A percentile compares a stretch with the other conserved stretches of the same genome.
Conservation (phyloP, 2,797 vertebrate genomes). For the Crypturellus tataupa region DNA sequence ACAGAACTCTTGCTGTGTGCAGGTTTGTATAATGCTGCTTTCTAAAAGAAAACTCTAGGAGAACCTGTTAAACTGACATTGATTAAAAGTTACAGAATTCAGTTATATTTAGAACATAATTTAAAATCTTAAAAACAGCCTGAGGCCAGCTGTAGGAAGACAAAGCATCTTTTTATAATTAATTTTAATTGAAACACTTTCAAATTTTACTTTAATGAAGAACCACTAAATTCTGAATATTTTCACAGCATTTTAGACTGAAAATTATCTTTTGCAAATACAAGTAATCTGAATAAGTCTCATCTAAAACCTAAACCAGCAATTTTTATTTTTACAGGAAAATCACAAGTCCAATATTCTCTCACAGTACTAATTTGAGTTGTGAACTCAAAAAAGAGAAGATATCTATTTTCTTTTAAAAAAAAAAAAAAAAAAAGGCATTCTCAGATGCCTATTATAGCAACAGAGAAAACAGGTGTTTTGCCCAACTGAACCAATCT, state of each 20-base stretch:
- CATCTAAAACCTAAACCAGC: not conserved
- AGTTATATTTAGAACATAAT: conserved; percentile 42
- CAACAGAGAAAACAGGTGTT: not conserved
- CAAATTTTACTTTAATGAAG: conserved; percentile 31
- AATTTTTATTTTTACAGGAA: not conserved
- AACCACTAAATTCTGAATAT: not conserved
- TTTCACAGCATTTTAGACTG: not conserved
- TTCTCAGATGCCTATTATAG: not conserved
- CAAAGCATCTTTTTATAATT: conserved; percentile 12
- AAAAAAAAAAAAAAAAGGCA: not conserved
- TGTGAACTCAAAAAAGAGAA: not conserved
- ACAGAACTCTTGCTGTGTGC: not conserved
- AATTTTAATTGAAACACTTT: conserved; percentile 8
- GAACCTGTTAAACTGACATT: conserved; percentile 4
- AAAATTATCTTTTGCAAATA: not conserved
- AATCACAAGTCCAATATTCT: not conserved
- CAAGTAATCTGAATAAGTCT: not conserved
- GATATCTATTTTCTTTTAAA: not conserved
- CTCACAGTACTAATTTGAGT: not conserved
- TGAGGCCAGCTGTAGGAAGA: not conserved
- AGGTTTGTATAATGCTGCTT: not conserved
- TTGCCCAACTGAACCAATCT: not conserved
- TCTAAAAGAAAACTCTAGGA: not conserved
- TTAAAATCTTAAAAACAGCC: conserved; percentile 47
- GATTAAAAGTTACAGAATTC: conserved; percentile 49